Percentiles rank a stretch among this genome's conserved stretches.
phyloP scores from a whole-genome alignment of 2,888 invertebrate genomes.

The Thumatha senex region DNA sequence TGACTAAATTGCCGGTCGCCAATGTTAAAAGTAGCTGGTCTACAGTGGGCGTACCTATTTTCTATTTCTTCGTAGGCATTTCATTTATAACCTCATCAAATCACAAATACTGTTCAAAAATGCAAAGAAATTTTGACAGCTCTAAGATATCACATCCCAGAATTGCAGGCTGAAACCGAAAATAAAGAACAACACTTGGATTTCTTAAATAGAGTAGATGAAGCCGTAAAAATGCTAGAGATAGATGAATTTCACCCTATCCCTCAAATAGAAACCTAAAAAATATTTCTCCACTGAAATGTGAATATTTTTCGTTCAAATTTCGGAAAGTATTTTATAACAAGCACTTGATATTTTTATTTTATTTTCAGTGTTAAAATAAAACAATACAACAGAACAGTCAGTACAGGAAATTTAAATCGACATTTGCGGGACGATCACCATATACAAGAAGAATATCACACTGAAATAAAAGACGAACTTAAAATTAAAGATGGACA shows the following conservation, averaged over 20 bases:
- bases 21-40: too few species aligned
- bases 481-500: too few species aligned
- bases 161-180: neutral
- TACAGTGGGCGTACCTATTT: too few species aligned
- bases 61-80: too few species aligned
- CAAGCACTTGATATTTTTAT: too few species aligned
- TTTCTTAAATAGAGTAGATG: neutral
- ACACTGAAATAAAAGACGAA: neutral
- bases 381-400: neutral
- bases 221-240: neutral
- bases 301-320: too few species aligned
- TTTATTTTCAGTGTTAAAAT: slow-evolving; percentile 1
- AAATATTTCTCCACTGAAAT: too few species aligned
- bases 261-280: neutral
- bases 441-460: neutral
- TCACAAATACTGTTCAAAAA: neutral
- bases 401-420: neutral
- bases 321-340: neutral
- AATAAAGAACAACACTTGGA: neutral
- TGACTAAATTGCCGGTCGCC: too few species aligned
- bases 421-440: neutral
- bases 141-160: neutral
- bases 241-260: neutral
- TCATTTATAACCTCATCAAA: too few species aligned
- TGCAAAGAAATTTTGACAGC: neutral